Evolutionary conservation across 1,140 invertebrate species (phyloP), one percentile per base, ranked within the genome.

Genomic region (Galleria mellonella): DNA sequence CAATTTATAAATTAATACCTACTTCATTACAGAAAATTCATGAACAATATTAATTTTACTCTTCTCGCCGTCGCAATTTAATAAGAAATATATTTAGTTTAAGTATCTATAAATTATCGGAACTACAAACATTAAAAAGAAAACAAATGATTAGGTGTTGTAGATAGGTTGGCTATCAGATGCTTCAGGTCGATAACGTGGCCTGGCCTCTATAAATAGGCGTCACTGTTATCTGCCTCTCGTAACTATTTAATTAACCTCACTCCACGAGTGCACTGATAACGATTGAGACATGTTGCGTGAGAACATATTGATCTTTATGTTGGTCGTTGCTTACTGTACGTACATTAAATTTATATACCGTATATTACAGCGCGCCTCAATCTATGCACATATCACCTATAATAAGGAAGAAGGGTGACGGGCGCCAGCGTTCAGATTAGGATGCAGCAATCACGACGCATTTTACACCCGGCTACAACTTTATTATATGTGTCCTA

Each of bases 191-290:
- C 68, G 75, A 81, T 77, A 75, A 72, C 47, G 62, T 63, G 63
- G 56, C 59, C 46, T 55, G 58, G 63, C 62, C 57, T 64, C 72
- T 73, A 73, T 73, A 73, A 69, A 75, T 72, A 75, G 68, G 52
- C 62, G 62, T 71, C 63, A 64, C 51, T 62, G 48, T 72, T 77
- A 77, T 81, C 70, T 69, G 44, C 47, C 59, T 56, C 65, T 70
- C 56, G 55, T 77, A 71, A 77, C 72, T 73, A 73, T 77, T 81
- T 81, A 81, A 81, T 81, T 77, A 81, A 75, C 72, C 66, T 63
- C 70, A 63, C 63, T 73, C 51, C 51, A 23, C 47, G 60, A 69
- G 67, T 71, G 62, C 63, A 68, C 56, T 68, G 76, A 77, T 81
- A 77, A 69, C 55, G 41, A 46, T n/a, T 42, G 52, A 53, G 63